Base-by-base conservation (phyloP, 2,113 vertebrate genomes). In the Engystomops pustulosus region DNA sequence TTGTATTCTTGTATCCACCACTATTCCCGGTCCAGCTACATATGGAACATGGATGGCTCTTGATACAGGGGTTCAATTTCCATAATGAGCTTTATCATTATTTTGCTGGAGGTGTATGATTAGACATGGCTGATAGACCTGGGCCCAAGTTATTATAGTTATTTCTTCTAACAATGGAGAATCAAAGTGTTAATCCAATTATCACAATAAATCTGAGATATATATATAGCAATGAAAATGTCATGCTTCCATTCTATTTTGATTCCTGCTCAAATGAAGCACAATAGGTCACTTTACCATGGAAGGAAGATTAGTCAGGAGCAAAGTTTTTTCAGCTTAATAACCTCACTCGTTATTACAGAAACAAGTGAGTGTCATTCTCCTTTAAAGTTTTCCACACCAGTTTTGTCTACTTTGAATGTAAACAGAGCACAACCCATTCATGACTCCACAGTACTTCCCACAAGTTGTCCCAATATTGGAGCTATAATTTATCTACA, bases 101-200 rank as follows among this genome's bases (percentile, higher is more conserved):
- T 30, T 62, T 65, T 34, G 14, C 60, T 65, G 60, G 60, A 32
- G 60, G 34, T 65, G 27, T 65, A 65, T 65, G 60, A 65, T 65
- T 18, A 65, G 60, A 65, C 60, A 65, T 32, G 27, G 60, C 25
- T 15, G 60, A 65, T 15, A 65, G 17, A 32, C 27, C 14, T 32
- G 27, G 14, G 27, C 60, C 32, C 32, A 25, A 32, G 60, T 65
- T 17, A 14, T 1, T 32, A 65, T 6, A 30, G 60, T 6, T 6
- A 32, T 65, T 34, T 15, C 60, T 65, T 4, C 0, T 2, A 34
- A 34, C 6, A 62, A 30, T 58, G 53, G 20, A 3, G 30, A 30
- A 30, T 30, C 12, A 2, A 15, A 3, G 11, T 1, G 3, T 27
- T 6, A 30, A 65, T 65, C 60, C 60, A 65, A 65, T 32, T 32